phyloP scores from a whole-genome alignment of 2,888 invertebrate species.

The Drosophila neonasuta region DNA sequence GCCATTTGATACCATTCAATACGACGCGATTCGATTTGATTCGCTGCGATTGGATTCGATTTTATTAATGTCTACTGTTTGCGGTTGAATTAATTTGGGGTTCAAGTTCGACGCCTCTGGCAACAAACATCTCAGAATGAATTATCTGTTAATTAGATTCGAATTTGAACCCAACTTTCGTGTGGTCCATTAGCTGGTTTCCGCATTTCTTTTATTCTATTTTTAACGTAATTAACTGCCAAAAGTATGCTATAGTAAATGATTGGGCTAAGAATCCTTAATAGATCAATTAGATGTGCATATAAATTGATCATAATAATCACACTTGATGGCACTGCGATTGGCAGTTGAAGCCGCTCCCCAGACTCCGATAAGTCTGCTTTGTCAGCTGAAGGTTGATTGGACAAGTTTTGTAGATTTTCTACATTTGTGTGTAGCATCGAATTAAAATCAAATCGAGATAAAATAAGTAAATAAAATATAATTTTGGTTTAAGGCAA shows the following conservation, averaged over 20 bases:
- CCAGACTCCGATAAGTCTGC: slow-evolving; percentile 29
- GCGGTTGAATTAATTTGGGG: slow-evolving; percentile 24
- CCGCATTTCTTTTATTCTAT: slow-evolving; percentile 35
- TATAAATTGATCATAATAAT: neutral
- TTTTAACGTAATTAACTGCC: neutral
- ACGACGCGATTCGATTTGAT: neutral
- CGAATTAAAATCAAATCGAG: slow-evolving; percentile 57
- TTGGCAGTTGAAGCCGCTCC: slow-evolving; percentile 34
- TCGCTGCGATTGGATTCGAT: neutral
- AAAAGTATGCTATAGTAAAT: slow-evolving; percentile 28
- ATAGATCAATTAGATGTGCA: neutral
- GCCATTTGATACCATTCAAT: slow-evolving; percentile 18
- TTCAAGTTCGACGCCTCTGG: slow-evolving; percentile 40
- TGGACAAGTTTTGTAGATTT: slow-evolving; percentile 61
- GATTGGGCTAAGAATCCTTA: neutral
- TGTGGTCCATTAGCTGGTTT: slow-evolving; percentile 19
- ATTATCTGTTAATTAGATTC: slow-evolving; percentile 18
- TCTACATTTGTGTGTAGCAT: slow-evolving; percentile 27
- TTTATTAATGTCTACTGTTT: slow-evolving; percentile 47
- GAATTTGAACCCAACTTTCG: slow-evolving; percentile 9
- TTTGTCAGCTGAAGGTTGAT: slow-evolving; percentile 59
- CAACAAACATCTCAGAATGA: slow-evolving; percentile 41
- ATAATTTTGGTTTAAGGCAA: slow-evolving; percentile 45
- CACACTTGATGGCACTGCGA: slow-evolving; percentile 6
- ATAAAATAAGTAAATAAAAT: slow-evolving; percentile 54